Percentiles rank a stretch among this genome's conserved stretches.
These are phyloP conservation scores for Cottus gobio DNA, from an alignment of 2,113 vertebrate species.

Conservation along the genomic window DNA sequence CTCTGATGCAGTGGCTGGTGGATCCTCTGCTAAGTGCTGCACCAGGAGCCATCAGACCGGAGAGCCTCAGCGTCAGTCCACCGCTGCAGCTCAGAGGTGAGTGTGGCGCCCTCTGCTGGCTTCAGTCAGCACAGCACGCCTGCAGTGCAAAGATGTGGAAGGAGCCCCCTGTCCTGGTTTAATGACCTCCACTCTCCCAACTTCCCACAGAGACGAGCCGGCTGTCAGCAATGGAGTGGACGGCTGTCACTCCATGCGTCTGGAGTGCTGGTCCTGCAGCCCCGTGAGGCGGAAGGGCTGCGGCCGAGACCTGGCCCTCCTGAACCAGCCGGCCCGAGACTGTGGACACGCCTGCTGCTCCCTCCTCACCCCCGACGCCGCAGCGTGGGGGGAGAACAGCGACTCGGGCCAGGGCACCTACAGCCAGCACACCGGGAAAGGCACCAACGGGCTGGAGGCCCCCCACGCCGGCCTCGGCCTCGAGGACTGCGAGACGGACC, in stretches of 20 bases:
- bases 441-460: slow-evolving; percentile 31
- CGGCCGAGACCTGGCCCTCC: slow-evolving; percentile 15
- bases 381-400: slow-evolving; percentile 72
- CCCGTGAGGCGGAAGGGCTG: slow-evolving; percentile 66
- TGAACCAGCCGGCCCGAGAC: slow-evolving; percentile 18
- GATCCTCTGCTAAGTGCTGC: slow-evolving; percentile 41
- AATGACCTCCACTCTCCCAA: no score
- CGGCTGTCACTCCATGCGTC: slow-evolving; percentile 51
- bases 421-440: slow-evolving; percentile 59
- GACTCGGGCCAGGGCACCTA: slow-evolving; percentile 78
- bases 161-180: no score
- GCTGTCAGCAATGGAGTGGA: slow-evolving; percentile 12
- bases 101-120: slow-evolving; percentile 59
- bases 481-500: slow-evolving; percentile 76
- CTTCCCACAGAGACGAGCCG: slow-evolving; percentile 49
- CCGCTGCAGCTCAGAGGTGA: slow-evolving; percentile 61
- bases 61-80: slow-evolving; percentile 33
- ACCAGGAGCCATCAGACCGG: slow-evolving; percentile 23
- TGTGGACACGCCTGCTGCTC: slow-evolving; percentile 59
- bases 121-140: no score
- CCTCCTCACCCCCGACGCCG: slow-evolving; percentile 51
- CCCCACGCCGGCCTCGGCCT: neutral
- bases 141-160: no score
- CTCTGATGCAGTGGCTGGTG: slow-evolving; percentile 23
- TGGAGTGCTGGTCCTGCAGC: slow-evolving; percentile 78